These are phyloP conservation scores for Neofelis nebulosa DNA, from an alignment of 2,113 vertebrate genomes.

Conservation along the genomic window DNA sequence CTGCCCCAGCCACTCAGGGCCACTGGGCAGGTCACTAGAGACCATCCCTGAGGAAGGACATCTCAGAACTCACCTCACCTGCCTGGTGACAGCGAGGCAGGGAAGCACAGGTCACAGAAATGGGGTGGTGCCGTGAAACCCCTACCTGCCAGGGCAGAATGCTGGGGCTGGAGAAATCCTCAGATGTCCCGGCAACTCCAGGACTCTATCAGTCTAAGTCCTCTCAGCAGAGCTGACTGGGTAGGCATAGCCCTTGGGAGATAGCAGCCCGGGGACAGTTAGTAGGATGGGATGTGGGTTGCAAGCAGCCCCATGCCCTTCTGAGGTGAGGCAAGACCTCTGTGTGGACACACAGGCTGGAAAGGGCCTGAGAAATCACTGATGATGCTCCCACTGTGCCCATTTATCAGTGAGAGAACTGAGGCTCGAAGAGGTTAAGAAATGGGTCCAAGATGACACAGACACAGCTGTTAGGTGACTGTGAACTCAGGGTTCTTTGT, in stretches of 20 bases:
- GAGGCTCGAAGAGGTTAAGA: neutral
- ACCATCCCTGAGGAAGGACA: neutral
- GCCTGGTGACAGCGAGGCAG: neutral
- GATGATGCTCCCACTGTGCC: neutral
- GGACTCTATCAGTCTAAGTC: neutral
- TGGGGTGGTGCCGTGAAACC: neutral
- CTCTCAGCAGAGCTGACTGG: neutral
- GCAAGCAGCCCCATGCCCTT: neutral
- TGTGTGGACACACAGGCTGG: neutral
- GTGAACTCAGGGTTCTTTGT: neutral
- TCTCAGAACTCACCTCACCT: neutral
- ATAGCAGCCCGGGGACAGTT: neutral
- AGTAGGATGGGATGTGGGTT: neutral
- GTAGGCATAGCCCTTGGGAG: neutral
- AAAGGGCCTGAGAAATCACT: neutral
- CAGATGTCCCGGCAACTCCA: neutral
- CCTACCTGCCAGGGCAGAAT: neutral
- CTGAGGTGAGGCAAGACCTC: neutral
- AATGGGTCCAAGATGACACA: neutral
- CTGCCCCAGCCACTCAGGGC: neutral
- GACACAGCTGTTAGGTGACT: neutral
- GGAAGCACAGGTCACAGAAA: neutral
- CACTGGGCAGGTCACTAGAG: neutral
- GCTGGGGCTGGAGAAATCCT: neutral
- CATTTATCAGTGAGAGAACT: neutral